Evolutionary conservation across 2,797 vertebrate species (phyloP).

Genomic region (Catharus ustulatus): DNA sequence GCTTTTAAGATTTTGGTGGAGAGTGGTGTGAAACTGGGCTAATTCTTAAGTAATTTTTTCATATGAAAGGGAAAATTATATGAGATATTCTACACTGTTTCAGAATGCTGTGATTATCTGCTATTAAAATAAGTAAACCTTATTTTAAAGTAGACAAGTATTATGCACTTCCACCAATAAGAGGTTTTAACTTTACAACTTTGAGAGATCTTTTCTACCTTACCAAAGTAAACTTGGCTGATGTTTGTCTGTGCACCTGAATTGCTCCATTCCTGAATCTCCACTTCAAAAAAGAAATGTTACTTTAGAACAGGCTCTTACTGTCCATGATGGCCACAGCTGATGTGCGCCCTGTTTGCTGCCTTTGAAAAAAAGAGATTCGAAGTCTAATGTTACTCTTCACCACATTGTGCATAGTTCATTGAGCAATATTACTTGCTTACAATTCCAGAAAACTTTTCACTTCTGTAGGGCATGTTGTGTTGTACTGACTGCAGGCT

Average conservation of each 20-base stretch:
- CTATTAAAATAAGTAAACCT: neutral
- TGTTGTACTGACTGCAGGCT: neutral
- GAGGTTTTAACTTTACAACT: neutral
- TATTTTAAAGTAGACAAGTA: neutral
- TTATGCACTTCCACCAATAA: neutral
- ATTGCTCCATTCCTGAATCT: neutral
- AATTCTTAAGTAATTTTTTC: neutral
- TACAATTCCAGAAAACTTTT: neutral
- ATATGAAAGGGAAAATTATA: neutral
- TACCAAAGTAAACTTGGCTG: neutral
- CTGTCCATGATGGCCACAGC: neutral
- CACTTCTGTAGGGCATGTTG: rapidly evolving
- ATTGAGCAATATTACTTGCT: neutral
- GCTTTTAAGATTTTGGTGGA: neutral
- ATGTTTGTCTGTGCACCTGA: neutral
- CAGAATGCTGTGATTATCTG: neutral
- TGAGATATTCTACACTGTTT: neutral
- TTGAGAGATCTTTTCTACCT: neutral
- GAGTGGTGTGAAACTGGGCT: neutral
- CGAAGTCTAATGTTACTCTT: neutral
- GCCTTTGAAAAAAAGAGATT: neutral
- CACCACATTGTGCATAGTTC: neutral
- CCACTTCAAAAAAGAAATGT: neutral
- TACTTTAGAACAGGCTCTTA: neutral
- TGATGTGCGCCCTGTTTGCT: neutral